phyloP scores from a whole-genome alignment of 2,888 invertebrate genomes.

The Podotricha telesiphe region DNA sequence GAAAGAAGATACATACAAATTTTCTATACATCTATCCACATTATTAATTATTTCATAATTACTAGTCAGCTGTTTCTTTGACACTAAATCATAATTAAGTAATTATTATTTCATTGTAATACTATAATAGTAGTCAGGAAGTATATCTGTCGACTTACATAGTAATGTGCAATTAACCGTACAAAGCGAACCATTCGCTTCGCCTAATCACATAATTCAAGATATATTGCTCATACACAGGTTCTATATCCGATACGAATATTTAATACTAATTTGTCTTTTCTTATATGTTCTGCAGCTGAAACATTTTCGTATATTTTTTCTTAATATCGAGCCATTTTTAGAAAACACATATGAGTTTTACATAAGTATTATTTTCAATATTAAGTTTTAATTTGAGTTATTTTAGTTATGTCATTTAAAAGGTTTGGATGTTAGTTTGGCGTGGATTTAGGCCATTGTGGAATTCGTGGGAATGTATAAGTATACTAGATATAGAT shows the following conservation, averaged over 20 bases:
- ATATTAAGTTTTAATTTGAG: too few species aligned
- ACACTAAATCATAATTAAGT: slow-evolving; percentile 17
- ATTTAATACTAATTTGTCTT: neutral
- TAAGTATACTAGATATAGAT: too few species aligned
- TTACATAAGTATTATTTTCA: too few species aligned
- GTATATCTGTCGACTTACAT: neutral
- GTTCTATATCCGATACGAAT: neutral
- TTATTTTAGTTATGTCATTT: too few species aligned
- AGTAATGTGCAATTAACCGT: slow-evolving; percentile 18
- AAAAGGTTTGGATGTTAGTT: too few species aligned
- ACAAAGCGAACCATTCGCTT: slow-evolving; percentile 15
- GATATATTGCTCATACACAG: slow-evolving; percentile 1
- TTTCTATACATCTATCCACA: neutral
- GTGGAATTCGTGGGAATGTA: too few species aligned
- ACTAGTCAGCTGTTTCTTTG: neutral
- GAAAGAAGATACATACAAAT: neutral
- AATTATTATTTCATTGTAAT: slow-evolving; percentile 10
- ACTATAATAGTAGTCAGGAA: slow-evolving; percentile 12
- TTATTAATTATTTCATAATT: neutral
- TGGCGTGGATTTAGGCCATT: too few species aligned
- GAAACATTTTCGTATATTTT: neutral
- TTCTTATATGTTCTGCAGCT: neutral
- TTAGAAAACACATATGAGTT: too few species aligned
- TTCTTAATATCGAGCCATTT: too few species aligned
- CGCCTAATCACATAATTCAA: slow-evolving; percentile 6